Evolutionary conservation across 2,113 vertebrate species (phyloP).

Genomic region (Clarias batrachus): DNA sequence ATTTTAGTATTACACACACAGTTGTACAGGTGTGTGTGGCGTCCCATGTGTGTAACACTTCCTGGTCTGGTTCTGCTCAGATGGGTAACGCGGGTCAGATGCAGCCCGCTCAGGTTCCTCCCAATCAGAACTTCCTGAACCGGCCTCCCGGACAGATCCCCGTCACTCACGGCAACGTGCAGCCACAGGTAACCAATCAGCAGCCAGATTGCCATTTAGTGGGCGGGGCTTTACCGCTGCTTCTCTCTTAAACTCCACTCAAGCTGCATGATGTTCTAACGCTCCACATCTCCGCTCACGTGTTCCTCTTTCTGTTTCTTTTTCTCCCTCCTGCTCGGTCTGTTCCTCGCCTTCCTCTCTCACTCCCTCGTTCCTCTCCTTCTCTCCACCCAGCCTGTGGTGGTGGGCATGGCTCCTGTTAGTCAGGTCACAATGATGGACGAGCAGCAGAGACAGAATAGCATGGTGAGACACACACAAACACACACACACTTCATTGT

Average conservation of each 20-base stretch:
- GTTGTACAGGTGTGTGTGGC: no score
- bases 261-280: slow-evolving; percentile 63
- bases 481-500: neutral
- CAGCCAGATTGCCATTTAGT: neutral
- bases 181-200: slow-evolving; percentile 73
- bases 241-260: neutral
- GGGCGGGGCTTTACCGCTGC: neutral
- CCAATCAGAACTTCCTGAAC: slow-evolving; percentile 72
- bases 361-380: neutral
- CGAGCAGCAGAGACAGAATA: slow-evolving; percentile 84
- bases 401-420: slow-evolving; percentile 76
- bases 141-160: slow-evolving; percentile 67
- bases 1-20: neutral
- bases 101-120: slow-evolving; percentile 70
- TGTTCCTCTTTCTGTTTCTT: neutral
- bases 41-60: neutral
- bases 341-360: neutral
- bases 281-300: slow-evolving; percentile 34
- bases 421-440: slow-evolving; percentile 85
- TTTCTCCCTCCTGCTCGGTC: neutral
- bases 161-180: slow-evolving; percentile 73
- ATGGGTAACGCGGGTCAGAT: slow-evolving; percentile 68
- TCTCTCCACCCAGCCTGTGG: slow-evolving; percentile 72
- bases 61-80: slow-evolving; percentile 40
- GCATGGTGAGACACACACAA: slow-evolving; percentile 77